Conservation (phyloP, 2,797 vertebrate species). For the Carapus acus region DNA sequence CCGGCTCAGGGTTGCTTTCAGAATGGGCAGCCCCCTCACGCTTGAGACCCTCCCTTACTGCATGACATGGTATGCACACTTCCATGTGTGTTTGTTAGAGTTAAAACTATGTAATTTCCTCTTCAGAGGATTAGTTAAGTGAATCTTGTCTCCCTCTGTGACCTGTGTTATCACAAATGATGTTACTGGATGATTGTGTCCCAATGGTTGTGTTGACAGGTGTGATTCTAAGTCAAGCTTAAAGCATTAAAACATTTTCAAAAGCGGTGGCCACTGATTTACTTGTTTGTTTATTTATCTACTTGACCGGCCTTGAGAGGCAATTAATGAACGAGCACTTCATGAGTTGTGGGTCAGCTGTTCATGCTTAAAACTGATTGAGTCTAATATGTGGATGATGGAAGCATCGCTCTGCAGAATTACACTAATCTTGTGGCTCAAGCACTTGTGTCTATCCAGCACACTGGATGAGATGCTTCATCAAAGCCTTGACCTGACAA, state of each 20-base stretch:
- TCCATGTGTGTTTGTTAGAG: too few relatives aligned
- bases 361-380: constrained; percentile 58
- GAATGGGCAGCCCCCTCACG: too few relatives aligned
- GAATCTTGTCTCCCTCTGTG: too few relatives aligned
- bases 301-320: constrained; percentile 54
- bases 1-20: too few relatives aligned
- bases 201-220: constrained; percentile 6
- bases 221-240: constrained; percentile 27
- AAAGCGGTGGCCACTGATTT: constrained; percentile 26
- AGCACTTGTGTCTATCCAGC: constrained; percentile 64
- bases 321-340: constrained; percentile 65
- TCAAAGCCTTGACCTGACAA: constrained; percentile 57
- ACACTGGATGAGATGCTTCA: constrained; percentile 65
- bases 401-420: constrained; percentile 65
- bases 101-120: too few relatives aligned
- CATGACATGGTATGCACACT: too few relatives aligned
- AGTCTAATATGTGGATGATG: constrained; percentile 70
- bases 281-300: constrained; percentile 24
- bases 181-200: constrained; percentile 8
- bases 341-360: constrained; percentile 47
- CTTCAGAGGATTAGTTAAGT: too few relatives aligned
- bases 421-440: constrained; percentile 65
- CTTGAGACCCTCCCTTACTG: too few relatives aligned
- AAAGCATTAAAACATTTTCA: constrained; percentile 25
- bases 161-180: too few relatives aligned